Base-by-base conservation (phyloP, 2,888 invertebrate genomes). In the Psococerastis gibbosa region DNA sequence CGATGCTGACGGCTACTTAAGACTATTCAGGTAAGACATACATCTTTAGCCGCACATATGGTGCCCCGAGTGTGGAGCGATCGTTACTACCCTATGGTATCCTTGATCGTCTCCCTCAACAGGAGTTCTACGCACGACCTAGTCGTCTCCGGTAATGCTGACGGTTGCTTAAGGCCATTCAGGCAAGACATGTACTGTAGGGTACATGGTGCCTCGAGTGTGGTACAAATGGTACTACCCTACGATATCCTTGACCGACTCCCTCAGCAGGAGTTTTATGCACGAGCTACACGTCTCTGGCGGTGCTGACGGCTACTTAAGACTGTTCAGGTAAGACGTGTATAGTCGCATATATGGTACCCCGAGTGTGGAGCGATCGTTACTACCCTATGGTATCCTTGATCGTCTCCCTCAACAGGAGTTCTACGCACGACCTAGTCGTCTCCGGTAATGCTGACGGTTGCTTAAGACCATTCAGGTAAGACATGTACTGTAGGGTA, bases 161-260 rank as follows among this genome's bases (percentile, higher is more conserved):
- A 85, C 56, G 91, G 92, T 22, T 79, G 85, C 56, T 60, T 92
- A 16, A 69, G 88, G 43, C 66, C 89, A 35, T 89, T 85, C 63
- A 78, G 83, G 72, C 81, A 58, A 82, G 53, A 88, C 85, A 53
- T 81, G 82, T 35, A 83, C 83, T 1, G 80, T 89, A 34, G 87
- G 88, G 45, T 88, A 83, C 62, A 69, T 85, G 54, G 81, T 87
- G 4, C 78, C 84, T 51, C 80, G 81, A 43, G 78, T 85, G 64
- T 88, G 88, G 88, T 87, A 83, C 57, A 88, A 88, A 58, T 73
- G 85, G 18, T 87, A 81, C 61, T 87, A 87, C 55, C 81, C 83
- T 23, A 75, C 79, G 70, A 78, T 79, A 22, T 79, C 83, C n/a
- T 68, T 85, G 35, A 71, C 85, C 49, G 75, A 83, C 33, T 78